Percentiles rank a stretch among this genome's conserved stretches.
Conservation (phyloP, 2,888 invertebrate genomes). For the Dryobota labecula region DNA sequence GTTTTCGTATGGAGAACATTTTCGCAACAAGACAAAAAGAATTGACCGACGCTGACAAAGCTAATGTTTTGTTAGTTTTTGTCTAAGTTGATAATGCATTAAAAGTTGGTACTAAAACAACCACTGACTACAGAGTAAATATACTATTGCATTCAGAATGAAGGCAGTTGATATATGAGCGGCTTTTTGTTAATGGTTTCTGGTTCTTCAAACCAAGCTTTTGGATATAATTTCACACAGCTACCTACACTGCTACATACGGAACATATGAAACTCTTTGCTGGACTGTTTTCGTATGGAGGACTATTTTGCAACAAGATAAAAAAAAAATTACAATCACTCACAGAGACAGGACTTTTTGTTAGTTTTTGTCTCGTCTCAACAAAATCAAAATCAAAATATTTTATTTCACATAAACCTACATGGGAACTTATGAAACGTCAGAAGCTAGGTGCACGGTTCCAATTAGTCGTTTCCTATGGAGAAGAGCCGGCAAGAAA, state of each 20-base stretch:
- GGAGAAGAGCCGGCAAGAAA: too few relatives aligned
- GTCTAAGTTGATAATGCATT: constrained; percentile 11
- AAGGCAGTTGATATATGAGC: constrained; percentile 26
- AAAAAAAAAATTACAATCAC: constrained; percentile 12
- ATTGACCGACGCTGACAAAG: constrained; percentile 7
- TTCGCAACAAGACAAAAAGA: constrained; percentile 11
- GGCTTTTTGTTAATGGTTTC: constrained; percentile 36
- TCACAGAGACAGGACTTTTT: background rate
- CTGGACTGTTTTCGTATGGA: background rate
- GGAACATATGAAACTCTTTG: constrained; percentile 2
- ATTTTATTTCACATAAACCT: too few relatives aligned
- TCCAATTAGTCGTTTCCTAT: too few relatives aligned
- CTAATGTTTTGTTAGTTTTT: constrained; percentile 1
- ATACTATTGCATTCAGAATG: constrained; percentile 21
- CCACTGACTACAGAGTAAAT: constrained; percentile 5
- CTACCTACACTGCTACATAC: background rate
- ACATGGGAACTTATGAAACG: too few relatives aligned
- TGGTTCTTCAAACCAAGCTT: constrained; percentile 25
- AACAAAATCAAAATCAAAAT: too few relatives aligned
- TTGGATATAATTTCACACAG: constrained; percentile 5
- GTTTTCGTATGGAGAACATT: background rate
- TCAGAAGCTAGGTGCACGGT: too few relatives aligned
- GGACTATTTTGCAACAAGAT: constrained; percentile 1
- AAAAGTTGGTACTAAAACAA: background rate
- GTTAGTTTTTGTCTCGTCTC: background rate